Evolutionary conservation across 2,113 vertebrate genomes (phyloP).

Genomic region (Leiothrix lutea): DNA sequence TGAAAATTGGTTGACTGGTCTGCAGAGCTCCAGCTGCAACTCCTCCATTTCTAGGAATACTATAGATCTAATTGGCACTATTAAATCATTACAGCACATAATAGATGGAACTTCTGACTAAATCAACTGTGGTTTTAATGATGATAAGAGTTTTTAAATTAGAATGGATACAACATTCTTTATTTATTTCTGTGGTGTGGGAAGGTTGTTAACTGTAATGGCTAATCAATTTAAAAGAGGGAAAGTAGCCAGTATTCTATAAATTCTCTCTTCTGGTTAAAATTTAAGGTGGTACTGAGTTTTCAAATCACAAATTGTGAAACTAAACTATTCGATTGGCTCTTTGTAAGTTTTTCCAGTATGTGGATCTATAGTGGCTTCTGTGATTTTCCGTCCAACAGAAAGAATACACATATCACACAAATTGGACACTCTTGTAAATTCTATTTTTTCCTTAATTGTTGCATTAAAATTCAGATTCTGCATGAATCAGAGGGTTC

Average conservation of each 20-base stretch:
- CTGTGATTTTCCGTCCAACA: background rate
- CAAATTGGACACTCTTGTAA: background rate
- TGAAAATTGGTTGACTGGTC: constrained; percentile 18
- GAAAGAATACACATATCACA: background rate
- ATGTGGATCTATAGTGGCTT: background rate
- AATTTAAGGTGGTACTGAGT: constrained; percentile 9
- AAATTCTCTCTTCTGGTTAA: background rate
- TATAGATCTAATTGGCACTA: constrained; percentile 46
- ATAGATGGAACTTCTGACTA: constrained; percentile 59
- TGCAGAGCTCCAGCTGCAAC: constrained; percentile 49
- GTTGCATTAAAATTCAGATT: background rate
- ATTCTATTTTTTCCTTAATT: background rate
- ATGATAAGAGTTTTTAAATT: constrained; percentile 54
- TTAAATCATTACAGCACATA: constrained; percentile 58
- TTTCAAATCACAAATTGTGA: background rate
- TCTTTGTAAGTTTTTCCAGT: background rate
- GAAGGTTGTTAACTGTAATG: constrained; percentile 26
- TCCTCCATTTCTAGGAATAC: constrained; percentile 54
- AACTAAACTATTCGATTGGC: background rate
- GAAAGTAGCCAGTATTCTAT: background rate
- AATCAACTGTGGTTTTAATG: constrained; percentile 55
- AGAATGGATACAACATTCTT: constrained; percentile 38
- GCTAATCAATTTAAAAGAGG: constrained; percentile 9
- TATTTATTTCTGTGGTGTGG: constrained; percentile 5
- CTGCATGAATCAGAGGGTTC: background rate